Base-by-base conservation (phyloP, 2,113 vertebrate species). In the Chaetura pelagica region DNA sequence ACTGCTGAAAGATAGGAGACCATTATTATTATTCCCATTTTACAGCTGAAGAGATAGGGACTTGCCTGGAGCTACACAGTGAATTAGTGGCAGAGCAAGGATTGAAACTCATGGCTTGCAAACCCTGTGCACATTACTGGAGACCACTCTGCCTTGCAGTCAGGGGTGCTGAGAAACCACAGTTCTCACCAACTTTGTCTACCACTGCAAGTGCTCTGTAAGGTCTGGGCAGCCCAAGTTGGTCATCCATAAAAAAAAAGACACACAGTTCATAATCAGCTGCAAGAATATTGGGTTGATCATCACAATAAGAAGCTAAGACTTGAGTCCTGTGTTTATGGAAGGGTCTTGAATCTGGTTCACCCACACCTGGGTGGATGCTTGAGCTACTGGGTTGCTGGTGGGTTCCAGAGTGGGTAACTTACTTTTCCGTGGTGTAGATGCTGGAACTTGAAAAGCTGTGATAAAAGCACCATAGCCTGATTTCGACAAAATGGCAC, bases 11-110 rank as follows among this genome's bases (percentile, higher is more conserved):
- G 72, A 94, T 34, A 90, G 92, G 78, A 86, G 71, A 86, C 92
- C 79, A 72, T 94, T 96, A 94, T 88, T 95, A 94, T 93, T 95
- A 81, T 96, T 91, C 75, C 73, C 83, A 86, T 93, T 92, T 97
- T 95, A 96, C 94, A 95, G 79, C 82, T 96, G 92, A 96, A 93
- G 83, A 94, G 88, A 92, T 59, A 87, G 57, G 90, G 79, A 89
- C 88, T 94, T 72, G 79, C 92, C 93, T 94, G 72, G 86, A 95
- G 96, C 85, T 68, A 91, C 72, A 72, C n/a, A 86, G 72, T 75
- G 79, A 96, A 92, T 96, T 93, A 96, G 83, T 49, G 21, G 61
- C 85, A 90, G 59, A 88, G 72, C 61, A 93, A 84, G 72, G 85
- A 96, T 93, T 95, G 88, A 93, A 92, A 96, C 93, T 87, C 68